A percentile compares a stretch with the other conserved stretches of the same genome.
Conservation (phyloP, 2,888 invertebrate species). For the Meganola albula region DNA sequence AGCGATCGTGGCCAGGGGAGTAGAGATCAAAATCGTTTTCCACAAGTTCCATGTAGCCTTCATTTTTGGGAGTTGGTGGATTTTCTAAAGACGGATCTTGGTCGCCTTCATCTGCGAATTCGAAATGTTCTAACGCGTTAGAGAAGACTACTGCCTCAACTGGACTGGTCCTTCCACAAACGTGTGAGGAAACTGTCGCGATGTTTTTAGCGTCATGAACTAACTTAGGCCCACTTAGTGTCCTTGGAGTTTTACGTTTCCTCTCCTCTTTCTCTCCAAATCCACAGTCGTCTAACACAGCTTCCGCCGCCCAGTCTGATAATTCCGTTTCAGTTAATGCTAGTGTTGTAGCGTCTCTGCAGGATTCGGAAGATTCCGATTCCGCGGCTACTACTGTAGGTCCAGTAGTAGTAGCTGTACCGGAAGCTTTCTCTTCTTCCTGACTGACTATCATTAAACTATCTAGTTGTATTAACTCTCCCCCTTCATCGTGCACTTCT, state of each 20-base stretch:
- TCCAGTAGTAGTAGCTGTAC: constrained; percentile 54
- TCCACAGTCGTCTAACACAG: constrained; percentile 85
- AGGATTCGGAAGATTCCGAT: constrained; percentile 80
- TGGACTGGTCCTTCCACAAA: constrained; percentile 61
- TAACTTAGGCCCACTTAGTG: constrained; percentile 54
- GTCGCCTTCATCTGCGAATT: constrained; percentile 91
- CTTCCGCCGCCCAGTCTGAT: constrained; percentile 93
- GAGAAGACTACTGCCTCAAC: constrained; percentile 50
- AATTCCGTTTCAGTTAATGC: constrained; percentile 90
- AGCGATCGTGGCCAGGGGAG: constrained; percentile 63
- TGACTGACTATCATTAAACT: constrained; percentile 73
- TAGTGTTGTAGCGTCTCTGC: constrained; percentile 83
- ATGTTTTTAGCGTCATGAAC: constrained; percentile 64
- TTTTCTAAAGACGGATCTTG: constrained; percentile 85
- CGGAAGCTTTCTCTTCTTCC: constrained; percentile 49
- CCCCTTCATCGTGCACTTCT: constrained; percentile 84
- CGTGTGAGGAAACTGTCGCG: constrained; percentile 55
- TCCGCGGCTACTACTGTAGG: constrained; percentile 61
- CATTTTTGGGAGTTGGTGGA: constrained; percentile 49
- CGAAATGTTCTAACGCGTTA: constrained; percentile 86
- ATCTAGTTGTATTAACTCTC: constrained; percentile 80
- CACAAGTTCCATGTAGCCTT: constrained; percentile 65
- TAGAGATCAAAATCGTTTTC: constrained; percentile 62
- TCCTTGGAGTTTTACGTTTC: constrained; percentile 51
- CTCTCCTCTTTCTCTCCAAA: constrained; percentile 54